Conservation (phyloP, 2,888 invertebrate species). For the Cantharis flavilabris region DNA sequence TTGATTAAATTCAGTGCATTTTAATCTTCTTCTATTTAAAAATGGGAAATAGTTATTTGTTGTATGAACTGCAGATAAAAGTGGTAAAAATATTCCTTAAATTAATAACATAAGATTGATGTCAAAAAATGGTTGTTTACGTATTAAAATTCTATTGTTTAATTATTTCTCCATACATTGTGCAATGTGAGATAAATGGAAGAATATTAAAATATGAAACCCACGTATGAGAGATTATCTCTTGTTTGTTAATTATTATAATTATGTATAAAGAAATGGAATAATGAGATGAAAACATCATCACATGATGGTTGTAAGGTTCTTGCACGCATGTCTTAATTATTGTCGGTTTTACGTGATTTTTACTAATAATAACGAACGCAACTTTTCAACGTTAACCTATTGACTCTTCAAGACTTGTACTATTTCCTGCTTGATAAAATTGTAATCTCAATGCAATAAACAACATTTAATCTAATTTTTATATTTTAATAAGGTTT, state of each 20-base stretch:
- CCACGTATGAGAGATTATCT: slow-evolving; percentile 24
- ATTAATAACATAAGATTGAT: not conserved
- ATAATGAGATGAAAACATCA: slow-evolving; percentile 23
- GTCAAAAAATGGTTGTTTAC: not conserved
- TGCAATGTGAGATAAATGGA: slow-evolving; percentile 5
- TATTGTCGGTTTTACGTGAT: slow-evolving; percentile 20
- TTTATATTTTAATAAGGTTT: slow-evolving; percentile 3
- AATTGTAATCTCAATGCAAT: slow-evolving; percentile 14
- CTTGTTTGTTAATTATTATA: slow-evolving; percentile 24
- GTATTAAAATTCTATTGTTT: not conserved
- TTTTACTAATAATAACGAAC: slow-evolving; percentile 23
- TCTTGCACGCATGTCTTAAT: slow-evolving; percentile 23
- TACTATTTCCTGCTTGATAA: slow-evolving; percentile 27
- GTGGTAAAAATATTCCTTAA: not conserved
- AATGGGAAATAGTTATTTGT: not conserved
- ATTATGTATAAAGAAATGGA: slow-evolving; percentile 17
- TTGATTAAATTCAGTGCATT: not conserved
- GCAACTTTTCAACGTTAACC: slow-evolving; percentile 24
- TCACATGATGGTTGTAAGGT: slow-evolving; percentile 27
- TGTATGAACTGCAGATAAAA: not conserved
- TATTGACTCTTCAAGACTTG: slow-evolving; percentile 20
- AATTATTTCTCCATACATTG: not conserved
- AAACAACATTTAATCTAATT: slow-evolving; percentile 15
- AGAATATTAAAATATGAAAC: slow-evolving; percentile 12
- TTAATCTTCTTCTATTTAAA: not conserved